Base-by-base conservation (phyloP, 2,797 vertebrate genomes). In the Sebastes steindachneri region DNA sequence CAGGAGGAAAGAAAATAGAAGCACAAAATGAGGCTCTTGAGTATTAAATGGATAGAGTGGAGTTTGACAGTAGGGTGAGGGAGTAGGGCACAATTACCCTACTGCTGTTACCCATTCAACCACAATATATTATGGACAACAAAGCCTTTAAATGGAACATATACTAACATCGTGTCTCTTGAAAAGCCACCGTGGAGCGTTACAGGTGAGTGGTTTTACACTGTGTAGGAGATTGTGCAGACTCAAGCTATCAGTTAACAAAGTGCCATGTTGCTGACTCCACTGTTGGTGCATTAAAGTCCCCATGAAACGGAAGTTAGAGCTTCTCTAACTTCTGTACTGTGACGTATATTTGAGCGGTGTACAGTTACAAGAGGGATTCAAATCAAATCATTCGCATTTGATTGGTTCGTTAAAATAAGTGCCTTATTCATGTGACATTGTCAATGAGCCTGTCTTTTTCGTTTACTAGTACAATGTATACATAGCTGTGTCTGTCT, bases 81-180 rank as follows among this genome's bases (percentile, higher is more conserved):
- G 25, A 41, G 79, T 12, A 31, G 23, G 35, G 15, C 2, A 59
- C 69, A 80, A 83, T 73, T 21, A 80, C 63, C n/a, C 31, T 11
- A 23, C 68, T 31, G 21, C 54, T 73, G 68, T 84, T 67, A 75
- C 14, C 23, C 17, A 37, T 68, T 74, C 62, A 70, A 53, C 25
- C 2, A 21, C 55, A 48, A 14, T 10, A 66, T 12, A 45, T 9
- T 9, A n/a, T 26, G 57, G 31, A 82, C 48, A 63, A 80, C 70
- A 86, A 76, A 74, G 58, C 70, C 48, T 85, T 82, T 75, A 51
- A 83, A 81, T 60, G 65, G 58, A 83, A 63, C 77, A 68, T 45
- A 64, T 45, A 77, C 37, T n/a, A 65, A 70, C 58, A 75, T 45
- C 11, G 23, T 65, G 75, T 59, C 53, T 69, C 29, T 28, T 57